Conservation (phyloP, 2,888 invertebrate species). For the Trissolcus brochymenae region DNA sequence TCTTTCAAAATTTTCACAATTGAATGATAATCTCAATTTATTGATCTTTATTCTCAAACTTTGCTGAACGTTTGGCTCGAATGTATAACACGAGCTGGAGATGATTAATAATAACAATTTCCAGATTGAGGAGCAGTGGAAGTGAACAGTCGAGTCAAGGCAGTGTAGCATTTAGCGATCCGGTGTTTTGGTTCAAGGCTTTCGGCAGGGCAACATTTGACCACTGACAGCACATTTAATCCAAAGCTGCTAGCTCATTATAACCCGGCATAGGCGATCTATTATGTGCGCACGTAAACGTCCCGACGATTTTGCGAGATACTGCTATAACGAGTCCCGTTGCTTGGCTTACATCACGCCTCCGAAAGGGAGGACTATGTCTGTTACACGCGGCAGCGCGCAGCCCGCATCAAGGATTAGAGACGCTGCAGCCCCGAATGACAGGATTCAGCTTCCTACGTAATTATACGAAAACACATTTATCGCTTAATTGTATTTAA, state of each 20-base stretch:
- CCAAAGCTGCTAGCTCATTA: conserved; percentile 64
- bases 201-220: conserved; percentile 44
- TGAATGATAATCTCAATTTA: too few relatives aligned
- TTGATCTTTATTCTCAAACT: too few relatives aligned
- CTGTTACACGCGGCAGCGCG: conserved; percentile 52
- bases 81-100: conserved; percentile 37
- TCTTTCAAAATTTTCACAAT: too few relatives aligned
- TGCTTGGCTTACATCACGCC: conserved; percentile 46
- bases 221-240: conserved; percentile 62
- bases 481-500: conserved; percentile 56
- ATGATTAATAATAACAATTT: conserved; percentile 65
- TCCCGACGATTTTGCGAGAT: conserved; percentile 61
- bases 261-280: conserved; percentile 62
- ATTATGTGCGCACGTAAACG: conserved; percentile 62
- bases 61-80: too few relatives aligned
- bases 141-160: conserved; percentile 62
- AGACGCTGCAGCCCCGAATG: conserved; percentile 40
- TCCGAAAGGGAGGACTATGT: conserved; percentile 26
- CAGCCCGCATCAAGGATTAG: conserved; percentile 43
- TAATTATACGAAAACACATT: conserved; percentile 57
- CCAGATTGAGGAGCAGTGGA: conserved; percentile 40
- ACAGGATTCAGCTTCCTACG: conserved; percentile 50
- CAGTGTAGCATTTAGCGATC: conserved; percentile 57
- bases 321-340: conserved; percentile 52
- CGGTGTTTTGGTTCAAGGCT: conserved; percentile 54